Conservation (phyloP, 1,140 invertebrate genomes). For the Hyles euphorbiae region DNA sequence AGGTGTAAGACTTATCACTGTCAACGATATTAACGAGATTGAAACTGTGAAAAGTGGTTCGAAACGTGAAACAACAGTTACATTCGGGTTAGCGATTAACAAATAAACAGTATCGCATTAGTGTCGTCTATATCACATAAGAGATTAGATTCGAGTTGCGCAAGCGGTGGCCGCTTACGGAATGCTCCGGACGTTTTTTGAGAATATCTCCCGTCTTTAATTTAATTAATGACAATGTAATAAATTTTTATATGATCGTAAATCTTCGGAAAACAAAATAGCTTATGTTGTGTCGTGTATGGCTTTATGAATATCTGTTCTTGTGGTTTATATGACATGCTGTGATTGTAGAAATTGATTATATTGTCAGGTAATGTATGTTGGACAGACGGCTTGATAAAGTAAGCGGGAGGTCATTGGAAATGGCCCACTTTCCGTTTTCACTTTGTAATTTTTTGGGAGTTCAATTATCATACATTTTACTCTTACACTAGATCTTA, state of each 20-base stretch:
- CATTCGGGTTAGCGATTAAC: slow-evolving; percentile 27
- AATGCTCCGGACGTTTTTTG: slow-evolving; percentile 3
- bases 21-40: not conserved
- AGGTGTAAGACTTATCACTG: slow-evolving; percentile 2
- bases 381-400: no score
- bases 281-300: slow-evolving; percentile 1
- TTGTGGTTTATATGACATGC: no score
- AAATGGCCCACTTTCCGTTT: no score
- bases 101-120: slow-evolving; percentile 43
- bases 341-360: no score
- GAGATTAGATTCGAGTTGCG: slow-evolving; percentile 35
- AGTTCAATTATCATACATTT: no score
- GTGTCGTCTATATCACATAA: slow-evolving; percentile 36
- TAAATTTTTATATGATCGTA: slow-evolving; percentile 12
- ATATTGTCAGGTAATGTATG: no score
- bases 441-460: no score
- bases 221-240: slow-evolving; percentile 11
- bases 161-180: slow-evolving; percentile 14
- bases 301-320: no score
- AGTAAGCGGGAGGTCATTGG: no score
- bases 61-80: slow-evolving; percentile 5
- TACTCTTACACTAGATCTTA: no score
- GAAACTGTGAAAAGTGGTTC: slow-evolving; percentile 3
- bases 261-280: slow-evolving; percentile 7
- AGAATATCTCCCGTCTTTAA: slow-evolving; percentile 1